These are phyloP conservation scores for Sylvilagus bachmani DNA, from an alignment of 2,113 vertebrate species.

Conservation along the genomic window DNA sequence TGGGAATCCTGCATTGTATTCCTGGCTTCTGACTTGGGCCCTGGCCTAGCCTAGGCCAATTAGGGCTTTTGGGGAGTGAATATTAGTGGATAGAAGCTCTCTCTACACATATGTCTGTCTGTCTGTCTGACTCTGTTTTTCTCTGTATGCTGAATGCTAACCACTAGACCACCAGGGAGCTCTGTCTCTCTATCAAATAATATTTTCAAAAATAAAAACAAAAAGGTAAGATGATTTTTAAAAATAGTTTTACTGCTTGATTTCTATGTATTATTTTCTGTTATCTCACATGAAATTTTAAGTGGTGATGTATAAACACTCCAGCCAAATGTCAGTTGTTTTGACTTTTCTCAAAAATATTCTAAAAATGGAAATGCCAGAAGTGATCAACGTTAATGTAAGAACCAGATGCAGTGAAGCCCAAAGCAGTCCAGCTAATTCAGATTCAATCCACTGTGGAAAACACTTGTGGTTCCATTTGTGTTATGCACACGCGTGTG, in stretches of 20 bases:
- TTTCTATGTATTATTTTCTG: slow-evolving; percentile 38
- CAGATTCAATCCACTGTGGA: neutral
- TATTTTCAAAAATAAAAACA: no score
- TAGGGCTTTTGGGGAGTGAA: no score
- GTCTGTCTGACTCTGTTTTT: no score
- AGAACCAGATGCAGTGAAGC: neutral
- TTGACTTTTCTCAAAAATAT: slow-evolving; percentile 50
- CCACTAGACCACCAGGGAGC: no score
- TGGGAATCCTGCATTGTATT: no score
- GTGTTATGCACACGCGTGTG: neutral
- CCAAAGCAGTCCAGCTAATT: neutral
- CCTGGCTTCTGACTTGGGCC: no score
- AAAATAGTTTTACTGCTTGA: neutral
- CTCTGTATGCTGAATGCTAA: no score
- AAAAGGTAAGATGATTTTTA: no score
- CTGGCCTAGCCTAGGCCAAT: no score
- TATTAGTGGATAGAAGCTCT: no score
- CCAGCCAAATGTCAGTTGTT: slow-evolving; percentile 15
- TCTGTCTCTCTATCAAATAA: no score
- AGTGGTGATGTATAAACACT: slow-evolving; percentile 27
- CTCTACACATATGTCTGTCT: no score
- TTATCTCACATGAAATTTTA: slow-evolving; percentile 40
- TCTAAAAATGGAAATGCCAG: neutral
- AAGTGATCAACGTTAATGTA: neutral
- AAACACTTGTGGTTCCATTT: neutral